Conservation (phyloP, 1,140 invertebrate species). For the Drosophila bipectinata region DNA sequence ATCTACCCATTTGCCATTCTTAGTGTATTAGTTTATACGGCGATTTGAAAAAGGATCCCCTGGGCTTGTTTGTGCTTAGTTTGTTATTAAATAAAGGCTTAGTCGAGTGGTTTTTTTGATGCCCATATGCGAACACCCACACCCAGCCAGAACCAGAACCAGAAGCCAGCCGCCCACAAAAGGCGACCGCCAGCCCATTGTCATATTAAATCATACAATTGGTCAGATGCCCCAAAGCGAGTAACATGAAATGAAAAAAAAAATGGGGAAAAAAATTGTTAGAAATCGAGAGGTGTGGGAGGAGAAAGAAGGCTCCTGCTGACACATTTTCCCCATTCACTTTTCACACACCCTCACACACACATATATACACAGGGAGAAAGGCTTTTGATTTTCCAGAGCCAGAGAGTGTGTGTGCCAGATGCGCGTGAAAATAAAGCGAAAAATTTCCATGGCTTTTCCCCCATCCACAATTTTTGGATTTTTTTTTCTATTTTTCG, state of each 20-base stretch:
- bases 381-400: conserved; percentile 20
- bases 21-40: conserved; percentile 15
- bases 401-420: conserved; percentile 49
- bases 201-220: conserved; percentile 76
- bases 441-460: conserved; percentile 61
- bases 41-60: conserved; percentile 14
- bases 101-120: conserved; percentile 42
- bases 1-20: not conserved
- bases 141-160: conserved; percentile 7
- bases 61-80: conserved; percentile 59
- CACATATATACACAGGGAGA: conserved; percentile 25
- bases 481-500: conserved; percentile 22
- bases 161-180: conserved; percentile 17
- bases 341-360: conserved; percentile 60
- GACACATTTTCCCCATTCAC: conserved; percentile 75
- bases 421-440: conserved; percentile 76
- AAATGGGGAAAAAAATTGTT: no score
- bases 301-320: conserved; percentile 21
- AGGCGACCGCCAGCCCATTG: conserved; percentile 44
- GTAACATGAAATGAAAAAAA: conserved; percentile 11
- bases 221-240: conserved; percentile 58
- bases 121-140: conserved; percentile 29
- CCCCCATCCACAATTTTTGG: conserved; percentile 27
- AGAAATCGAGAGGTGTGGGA: not conserved
- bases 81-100: conserved; percentile 72